phyloP scores from a whole-genome alignment of 2,888 invertebrate genomes.

The Lepidochrysops patricia region DNA sequence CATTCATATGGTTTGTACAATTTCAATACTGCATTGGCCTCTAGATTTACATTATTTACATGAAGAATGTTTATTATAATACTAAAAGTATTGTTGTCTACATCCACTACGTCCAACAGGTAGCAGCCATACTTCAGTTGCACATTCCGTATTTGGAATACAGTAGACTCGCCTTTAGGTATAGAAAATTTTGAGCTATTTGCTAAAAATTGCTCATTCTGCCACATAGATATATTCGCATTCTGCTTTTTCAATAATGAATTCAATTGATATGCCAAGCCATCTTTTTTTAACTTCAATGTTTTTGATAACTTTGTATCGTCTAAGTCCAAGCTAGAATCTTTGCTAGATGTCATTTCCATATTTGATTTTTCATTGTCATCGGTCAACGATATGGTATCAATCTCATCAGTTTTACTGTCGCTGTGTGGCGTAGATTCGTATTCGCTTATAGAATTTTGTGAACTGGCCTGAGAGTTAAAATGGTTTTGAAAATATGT shows the following conservation, averaged over 20 bases:
- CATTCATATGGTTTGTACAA: slow-evolving; percentile 49
- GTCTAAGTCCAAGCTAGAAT: slow-evolving; percentile 1
- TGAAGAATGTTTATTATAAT: slow-evolving; percentile 45
- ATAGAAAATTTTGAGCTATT: slow-evolving; percentile 54
- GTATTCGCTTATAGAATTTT: slow-evolving; percentile 50
- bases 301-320: slow-evolving; percentile 35
- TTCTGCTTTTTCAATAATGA: slow-evolving; percentile 59
- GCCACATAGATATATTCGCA: slow-evolving; percentile 63
- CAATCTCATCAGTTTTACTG: slow-evolving; percentile 42
- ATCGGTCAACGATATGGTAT: slow-evolving; percentile 39
- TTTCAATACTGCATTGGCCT: slow-evolving; percentile 38
- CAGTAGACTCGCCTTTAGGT: slow-evolving; percentile 42
- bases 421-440: slow-evolving; percentile 42
- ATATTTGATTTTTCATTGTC: slow-evolving; percentile 16
- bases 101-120: slow-evolving; percentile 39
- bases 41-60: slow-evolving; percentile 35
- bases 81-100: slow-evolving; percentile 34
- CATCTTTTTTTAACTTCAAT: slow-evolving; percentile 59
- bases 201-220: slow-evolving; percentile 69
- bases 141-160: slow-evolving; percentile 43
- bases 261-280: slow-evolving; percentile 56
- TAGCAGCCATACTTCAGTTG: slow-evolving; percentile 47
- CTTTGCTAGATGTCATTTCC: slow-evolving; percentile 14
- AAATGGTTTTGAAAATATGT: slow-evolving; percentile 52
- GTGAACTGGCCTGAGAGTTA: slow-evolving; percentile 43